phyloP scores from a whole-genome alignment of 2,888 invertebrate genomes.

The Gnatocerus cornutus region DNA sequence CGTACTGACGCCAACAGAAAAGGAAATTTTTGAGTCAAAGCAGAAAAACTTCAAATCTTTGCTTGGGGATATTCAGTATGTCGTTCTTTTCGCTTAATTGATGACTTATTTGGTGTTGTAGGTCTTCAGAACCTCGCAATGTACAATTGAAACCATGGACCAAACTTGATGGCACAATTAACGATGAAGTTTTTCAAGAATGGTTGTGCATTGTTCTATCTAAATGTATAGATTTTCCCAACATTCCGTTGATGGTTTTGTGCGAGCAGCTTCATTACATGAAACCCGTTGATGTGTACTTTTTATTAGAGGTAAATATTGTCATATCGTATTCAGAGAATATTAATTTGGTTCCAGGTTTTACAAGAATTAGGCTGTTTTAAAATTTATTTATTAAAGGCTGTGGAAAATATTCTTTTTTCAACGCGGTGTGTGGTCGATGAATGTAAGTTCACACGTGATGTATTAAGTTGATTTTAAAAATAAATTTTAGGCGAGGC shows the following conservation, averaged over 20 bases:
- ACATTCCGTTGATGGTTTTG: constrained; percentile 73
- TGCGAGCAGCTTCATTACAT: constrained; percentile 78
- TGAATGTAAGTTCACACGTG: constrained; percentile 63
- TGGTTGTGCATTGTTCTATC: constrained; percentile 80
- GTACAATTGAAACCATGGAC: constrained; percentile 80
- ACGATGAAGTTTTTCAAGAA: constrained; percentile 79
- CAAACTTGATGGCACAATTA: constrained; percentile 81
- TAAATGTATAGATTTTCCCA: constrained; percentile 78
- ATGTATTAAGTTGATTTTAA: background rate
- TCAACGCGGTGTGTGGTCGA: constrained; percentile 67
- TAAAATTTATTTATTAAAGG: constrained; percentile 68
- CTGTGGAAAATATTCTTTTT: constrained; percentile 69
- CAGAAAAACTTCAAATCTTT: constrained; percentile 4
- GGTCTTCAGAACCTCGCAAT: constrained; percentile 41
- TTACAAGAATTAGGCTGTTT: constrained; percentile 75
- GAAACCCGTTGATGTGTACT: constrained; percentile 78
- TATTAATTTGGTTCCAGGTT: constrained; percentile 69
- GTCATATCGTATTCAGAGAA: constrained; percentile 34
- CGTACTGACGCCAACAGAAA: constrained; percentile 50
- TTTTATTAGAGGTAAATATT: constrained; percentile 75
- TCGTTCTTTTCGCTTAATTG: background rate
- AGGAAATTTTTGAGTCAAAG: constrained; percentile 37
- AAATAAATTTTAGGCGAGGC: constrained; percentile 57
- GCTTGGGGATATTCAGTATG: constrained; percentile 50
- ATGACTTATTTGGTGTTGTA: constrained; percentile 8